phyloP scores from a whole-genome alignment of 2,797 vertebrate genomes.

The Phalanger gymnotis region DNA sequence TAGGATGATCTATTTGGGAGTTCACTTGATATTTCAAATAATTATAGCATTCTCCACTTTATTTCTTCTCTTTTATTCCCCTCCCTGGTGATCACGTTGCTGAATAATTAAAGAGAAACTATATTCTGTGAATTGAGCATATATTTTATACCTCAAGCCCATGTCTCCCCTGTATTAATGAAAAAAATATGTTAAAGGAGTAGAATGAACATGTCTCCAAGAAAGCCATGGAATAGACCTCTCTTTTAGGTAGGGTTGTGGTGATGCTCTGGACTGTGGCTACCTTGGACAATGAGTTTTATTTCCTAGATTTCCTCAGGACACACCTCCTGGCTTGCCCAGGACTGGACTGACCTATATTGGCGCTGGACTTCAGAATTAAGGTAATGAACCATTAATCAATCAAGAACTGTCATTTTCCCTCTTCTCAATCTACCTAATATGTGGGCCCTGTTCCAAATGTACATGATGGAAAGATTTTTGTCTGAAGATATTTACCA shows the following conservation, averaged over 20 bases:
- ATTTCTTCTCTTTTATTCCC: conserved; percentile 29
- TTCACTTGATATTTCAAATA: conserved; percentile 46
- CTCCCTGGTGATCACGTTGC: conserved; percentile 35
- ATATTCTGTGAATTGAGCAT: background rate
- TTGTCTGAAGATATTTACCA: background rate
- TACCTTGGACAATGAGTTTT: background rate
- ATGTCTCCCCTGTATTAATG: conserved; percentile 7
- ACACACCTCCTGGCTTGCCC: background rate
- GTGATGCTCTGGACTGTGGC: background rate
- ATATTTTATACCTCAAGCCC: background rate
- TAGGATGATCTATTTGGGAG: conserved; percentile 19
- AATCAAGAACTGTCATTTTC: background rate
- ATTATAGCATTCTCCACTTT: conserved; percentile 33
- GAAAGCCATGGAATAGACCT: background rate
- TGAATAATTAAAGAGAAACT: background rate
- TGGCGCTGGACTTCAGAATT: background rate
- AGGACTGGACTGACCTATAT: background rate
- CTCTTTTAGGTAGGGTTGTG: background rate
- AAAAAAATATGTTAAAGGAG: conserved; percentile 25
- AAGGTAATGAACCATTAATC: background rate
- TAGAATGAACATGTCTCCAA: background rate
- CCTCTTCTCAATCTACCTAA: background rate
- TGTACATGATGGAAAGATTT: background rate
- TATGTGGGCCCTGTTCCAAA: background rate
- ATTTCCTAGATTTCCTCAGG: background rate